Conservation (phyloP, 2,888 invertebrate species). For the Melolontha melolontha region DNA sequence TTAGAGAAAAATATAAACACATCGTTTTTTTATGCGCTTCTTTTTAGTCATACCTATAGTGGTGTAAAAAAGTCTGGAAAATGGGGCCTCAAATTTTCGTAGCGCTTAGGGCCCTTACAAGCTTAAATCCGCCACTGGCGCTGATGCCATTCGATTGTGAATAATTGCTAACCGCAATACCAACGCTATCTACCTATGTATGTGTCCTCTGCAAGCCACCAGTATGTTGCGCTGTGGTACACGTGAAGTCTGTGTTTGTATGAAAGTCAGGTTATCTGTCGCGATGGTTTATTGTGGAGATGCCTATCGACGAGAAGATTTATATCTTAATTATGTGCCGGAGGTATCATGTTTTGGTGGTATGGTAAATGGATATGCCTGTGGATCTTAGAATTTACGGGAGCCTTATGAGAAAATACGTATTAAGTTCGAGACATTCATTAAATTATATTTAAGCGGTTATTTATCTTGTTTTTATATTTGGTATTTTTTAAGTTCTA, state of each 20-base stretch:
- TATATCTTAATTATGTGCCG: constrained; percentile 45
- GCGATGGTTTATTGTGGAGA: constrained; percentile 41
- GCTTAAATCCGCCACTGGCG: too few species aligned
- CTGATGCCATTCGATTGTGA: constrained; percentile 9
- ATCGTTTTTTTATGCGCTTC: too few species aligned
- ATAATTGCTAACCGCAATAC: constrained; percentile 3
- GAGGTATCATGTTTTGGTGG: constrained; percentile 32
- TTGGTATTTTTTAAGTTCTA: too few species aligned
- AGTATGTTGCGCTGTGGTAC: not conserved
- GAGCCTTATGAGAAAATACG: constrained; percentile 32
- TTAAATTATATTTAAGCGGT: constrained; percentile 23
- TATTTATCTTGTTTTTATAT: constrained; percentile 19
- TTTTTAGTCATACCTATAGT: too few species aligned
- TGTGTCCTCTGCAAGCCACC: not conserved
- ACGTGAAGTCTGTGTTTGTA: constrained; percentile 23
- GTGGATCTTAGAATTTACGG: constrained; percentile 36
- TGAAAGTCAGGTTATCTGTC: constrained; percentile 31
- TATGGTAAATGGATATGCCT: not conserved
- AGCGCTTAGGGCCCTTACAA: too few species aligned
- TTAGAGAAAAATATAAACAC: too few species aligned
- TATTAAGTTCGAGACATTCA: constrained; percentile 29
- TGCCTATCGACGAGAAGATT: constrained; percentile 44
- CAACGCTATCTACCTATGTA: not conserved
- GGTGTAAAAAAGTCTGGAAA: too few species aligned
- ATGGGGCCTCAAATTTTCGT: too few species aligned